These are phyloP conservation scores for Cataglyphis livida DNA, from an alignment of 2,888 invertebrate genomes.

Conservation along the genomic window DNA sequence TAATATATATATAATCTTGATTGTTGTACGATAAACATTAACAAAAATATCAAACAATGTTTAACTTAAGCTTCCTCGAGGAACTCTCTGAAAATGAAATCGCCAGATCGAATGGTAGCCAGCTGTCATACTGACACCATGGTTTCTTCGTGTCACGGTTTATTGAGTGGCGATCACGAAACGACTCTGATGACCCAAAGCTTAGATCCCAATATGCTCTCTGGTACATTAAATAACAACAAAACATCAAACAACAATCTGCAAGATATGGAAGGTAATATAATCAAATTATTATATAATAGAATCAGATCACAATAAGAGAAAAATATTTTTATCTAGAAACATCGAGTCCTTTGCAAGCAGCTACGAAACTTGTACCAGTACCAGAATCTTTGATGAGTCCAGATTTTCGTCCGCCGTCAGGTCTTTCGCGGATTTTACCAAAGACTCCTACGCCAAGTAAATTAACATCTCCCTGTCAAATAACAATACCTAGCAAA, in stretches of 20 bases:
- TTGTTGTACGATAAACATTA: constrained; percentile 2
- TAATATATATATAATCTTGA: not conserved
- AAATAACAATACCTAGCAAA: constrained; percentile 79
- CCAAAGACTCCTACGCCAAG: constrained; percentile 79
- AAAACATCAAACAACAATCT: constrained; percentile 75
- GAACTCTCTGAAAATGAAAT: constrained; percentile 85
- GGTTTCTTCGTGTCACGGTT: constrained; percentile 79
- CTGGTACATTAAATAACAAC: constrained; percentile 82
- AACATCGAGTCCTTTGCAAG: constrained; percentile 89
- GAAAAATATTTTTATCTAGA: constrained; percentile 72
- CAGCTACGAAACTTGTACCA: constrained; percentile 94
- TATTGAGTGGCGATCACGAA: constrained; percentile 78
- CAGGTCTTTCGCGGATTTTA: constrained; percentile 80
- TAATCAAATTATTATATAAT: not conserved
- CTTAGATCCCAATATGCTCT: constrained; percentile 88
- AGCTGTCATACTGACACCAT: constrained; percentile 89
- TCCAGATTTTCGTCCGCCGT: constrained; percentile 89
- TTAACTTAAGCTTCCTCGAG: constrained; percentile 77
- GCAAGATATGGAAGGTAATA: constrained; percentile 80
- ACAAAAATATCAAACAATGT: constrained; percentile 38
- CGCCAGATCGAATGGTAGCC: constrained; percentile 91
- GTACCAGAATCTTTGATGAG: constrained; percentile 96
- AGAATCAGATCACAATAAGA: not conserved
- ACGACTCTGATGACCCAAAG: constrained; percentile 88
- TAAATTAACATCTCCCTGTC: constrained; percentile 81